Base-by-base conservation (phyloP, 2,113 vertebrate species). In the Sinocyclocheilus maitianheensis region DNA sequence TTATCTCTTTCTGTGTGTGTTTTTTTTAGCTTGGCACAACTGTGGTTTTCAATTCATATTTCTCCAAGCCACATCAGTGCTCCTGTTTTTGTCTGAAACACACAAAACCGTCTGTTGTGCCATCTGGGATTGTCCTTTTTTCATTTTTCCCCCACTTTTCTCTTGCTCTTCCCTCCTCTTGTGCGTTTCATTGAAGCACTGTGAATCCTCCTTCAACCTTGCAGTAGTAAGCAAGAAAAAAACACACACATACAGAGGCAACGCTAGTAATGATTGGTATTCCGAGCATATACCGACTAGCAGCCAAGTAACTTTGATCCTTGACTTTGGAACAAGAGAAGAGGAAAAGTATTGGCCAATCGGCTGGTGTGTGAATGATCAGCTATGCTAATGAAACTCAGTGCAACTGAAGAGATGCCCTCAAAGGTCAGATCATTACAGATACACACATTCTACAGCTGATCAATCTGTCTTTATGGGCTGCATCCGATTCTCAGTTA, bases 61-160 rank as follows among this genome's bases (percentile, higher is more conserved):
- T 80, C 76, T 91, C 86, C 84, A 89, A 88, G 84, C 88, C 82
- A 89, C 76, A 88, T 83, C 85, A 85, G 77, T 11, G 34, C 84
- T 84, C 78, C 83, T 84, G 81, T 87, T 88, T 81, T 91, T 87
- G 78, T 89, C 89, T 87, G 85, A 76, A 88, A 89, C 82, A 85
- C 87, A 87, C 89, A 88, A 88, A 85, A 87, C 85, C 84, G 88
- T 88, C 90, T 91, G 89, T 85, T 82, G 51, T 76, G 85, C 89
- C 90, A 88, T 91, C 87, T 91, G 90, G 90, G 90, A 90, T 72
- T 84, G 84, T 71, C 62, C 81, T 78, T 85, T 87, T 72, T 60
- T 2, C 7, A 69, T 77, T 81, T 72, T 65, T 55, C 5, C 4
- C 87, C 1, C 71, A 24, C 87, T 83, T 75, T 63, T n/a, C 37